Percentiles rank a stretch among this genome's conserved stretches.
phyloP scores from a whole-genome alignment of 2,888 invertebrate species.

The Philopedon plagiatum region DNA sequence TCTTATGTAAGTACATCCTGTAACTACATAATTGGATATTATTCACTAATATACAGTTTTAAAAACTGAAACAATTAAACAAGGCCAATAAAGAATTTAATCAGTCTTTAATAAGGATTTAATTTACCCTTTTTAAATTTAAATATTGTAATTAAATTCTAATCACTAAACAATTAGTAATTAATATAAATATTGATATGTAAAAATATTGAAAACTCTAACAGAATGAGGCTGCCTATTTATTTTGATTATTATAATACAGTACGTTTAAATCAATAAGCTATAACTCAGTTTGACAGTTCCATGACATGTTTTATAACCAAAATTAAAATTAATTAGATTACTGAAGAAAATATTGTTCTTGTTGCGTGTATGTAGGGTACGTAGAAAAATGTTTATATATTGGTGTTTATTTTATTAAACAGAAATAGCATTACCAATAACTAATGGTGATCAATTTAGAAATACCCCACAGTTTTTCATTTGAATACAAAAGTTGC shows the following conservation, averaged over 20 bases:
- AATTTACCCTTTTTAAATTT: not conserved
- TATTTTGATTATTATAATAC: conserved; percentile 7
- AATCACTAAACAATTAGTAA: conserved; percentile 20
- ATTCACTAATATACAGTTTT: not conserved
- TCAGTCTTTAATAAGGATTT: conserved; percentile 38
- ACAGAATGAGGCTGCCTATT: conserved; percentile 8
- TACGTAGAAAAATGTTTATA: too few relatives aligned
- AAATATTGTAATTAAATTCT: conserved; percentile 9
- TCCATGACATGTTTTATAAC: too few relatives aligned
- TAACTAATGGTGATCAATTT: too few relatives aligned
- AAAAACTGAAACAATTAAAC: not conserved
- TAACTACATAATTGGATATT: not conserved
- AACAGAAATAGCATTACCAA: too few relatives aligned
- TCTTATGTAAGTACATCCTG: not conserved
- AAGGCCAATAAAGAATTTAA: conserved; percentile 31
- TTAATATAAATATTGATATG: conserved; percentile 32
- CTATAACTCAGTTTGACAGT: conserved; percentile 4
- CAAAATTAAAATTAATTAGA: too few relatives aligned
- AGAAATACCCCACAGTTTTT: too few relatives aligned
- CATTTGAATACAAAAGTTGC: too few relatives aligned
- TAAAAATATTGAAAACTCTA: conserved; percentile 24
- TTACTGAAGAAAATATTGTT: too few relatives aligned
- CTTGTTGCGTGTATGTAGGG: too few relatives aligned
- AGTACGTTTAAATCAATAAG: conserved; percentile 8
- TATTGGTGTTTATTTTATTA: too few relatives aligned